Base-by-base conservation (phyloP, 2,113 vertebrate species). In the Ciconia stormi region DNA sequence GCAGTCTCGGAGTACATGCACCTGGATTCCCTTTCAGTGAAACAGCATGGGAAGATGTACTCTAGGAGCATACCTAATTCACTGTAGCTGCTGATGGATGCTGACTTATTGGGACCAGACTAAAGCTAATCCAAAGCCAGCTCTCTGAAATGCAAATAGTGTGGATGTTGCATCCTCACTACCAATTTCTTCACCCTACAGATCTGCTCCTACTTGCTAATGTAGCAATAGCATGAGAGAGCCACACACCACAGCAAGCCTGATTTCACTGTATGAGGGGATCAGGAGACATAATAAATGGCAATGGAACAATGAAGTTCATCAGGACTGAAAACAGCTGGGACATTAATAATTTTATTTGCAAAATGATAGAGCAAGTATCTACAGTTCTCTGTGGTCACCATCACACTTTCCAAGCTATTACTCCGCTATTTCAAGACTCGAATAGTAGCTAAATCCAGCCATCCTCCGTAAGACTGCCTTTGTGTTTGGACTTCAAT, bases 101-200 rank as follows among this genome's bases (percentile, higher is more conserved):
- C 87, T 87, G 59, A 84, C 59, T 87, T 36, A 63, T 42, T 67
- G 14, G 69, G 61, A 78, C 25, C 62, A 90, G 44, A 72, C 30
- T 50, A 80, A 82, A 92, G 36, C 58, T 90, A 69, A 32, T 87
- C 36, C 77, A 95, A 71, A 92, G 56, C 23, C 77, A 84, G 26
- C 55, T 71, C 42, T 87, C 67, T 92, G 87, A 94, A 86, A 96
- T 91, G 76, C 63, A 96, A 95, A 78, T 72, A 65, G 27, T 46
- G 76, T n/a, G 26, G 17, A 44, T 62, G n/a, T 38, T 86, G 50
- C 76, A 83, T 83, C 72, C 38, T 89, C 56, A 30, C 32, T 40
- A 40, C 62, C 67, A 32, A 16, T 83, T 90, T 88, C 55, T 85
- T 89, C 23, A 36, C 27, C 42, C 38, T 69, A 8, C 49, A 66